Evolutionary conservation across 2,113 vertebrate species (phyloP).

Genomic region (Meleagris gallopavo): DNA sequence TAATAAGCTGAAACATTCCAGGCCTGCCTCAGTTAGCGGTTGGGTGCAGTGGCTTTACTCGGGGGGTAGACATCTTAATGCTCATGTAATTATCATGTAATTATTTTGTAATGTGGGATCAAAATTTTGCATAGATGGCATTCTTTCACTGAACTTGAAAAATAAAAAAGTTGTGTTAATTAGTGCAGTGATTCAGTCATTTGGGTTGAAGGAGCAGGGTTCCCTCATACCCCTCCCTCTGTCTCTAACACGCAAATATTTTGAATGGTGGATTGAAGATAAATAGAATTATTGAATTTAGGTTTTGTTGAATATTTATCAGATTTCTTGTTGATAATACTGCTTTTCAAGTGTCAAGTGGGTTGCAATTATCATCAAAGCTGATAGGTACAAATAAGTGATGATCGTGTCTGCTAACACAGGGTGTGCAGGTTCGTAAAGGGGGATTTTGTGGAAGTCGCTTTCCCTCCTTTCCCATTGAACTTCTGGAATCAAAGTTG

Average conservation of each 20-base stretch:
- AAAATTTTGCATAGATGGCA: conserved; percentile 71
- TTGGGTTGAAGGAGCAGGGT: conserved; percentile 6
- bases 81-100: conserved; percentile 70
- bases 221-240: not conserved
- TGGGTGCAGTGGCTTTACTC: conserved; percentile 59
- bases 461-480: not conserved
- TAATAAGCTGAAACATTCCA: conserved; percentile 70
- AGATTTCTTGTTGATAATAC: conserved; percentile 56
- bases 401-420: conserved; percentile 25
- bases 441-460: not conserved
- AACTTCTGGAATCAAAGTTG: conserved; percentile 23
- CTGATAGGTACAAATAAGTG: conserved; percentile 48
- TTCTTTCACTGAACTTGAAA: conserved; percentile 65
- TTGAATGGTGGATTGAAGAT: conserved; percentile 44
- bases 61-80: conserved; percentile 74
- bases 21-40: conserved; percentile 61
- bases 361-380: conserved; percentile 70
- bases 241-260: conserved; percentile 39
- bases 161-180: conserved; percentile 48
- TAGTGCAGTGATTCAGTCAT: conserved; percentile 19
- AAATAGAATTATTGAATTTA: conserved; percentile 47
- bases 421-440: not conserved
- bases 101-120: conserved; percentile 74
- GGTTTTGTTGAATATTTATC: conserved; percentile 53
- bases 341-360: conserved; percentile 62